A percentile compares a stretch with the other conserved stretches of the same genome.
Conservation (phyloP, 2,797 vertebrate species). For the Pyrocephalus nanus region DNA sequence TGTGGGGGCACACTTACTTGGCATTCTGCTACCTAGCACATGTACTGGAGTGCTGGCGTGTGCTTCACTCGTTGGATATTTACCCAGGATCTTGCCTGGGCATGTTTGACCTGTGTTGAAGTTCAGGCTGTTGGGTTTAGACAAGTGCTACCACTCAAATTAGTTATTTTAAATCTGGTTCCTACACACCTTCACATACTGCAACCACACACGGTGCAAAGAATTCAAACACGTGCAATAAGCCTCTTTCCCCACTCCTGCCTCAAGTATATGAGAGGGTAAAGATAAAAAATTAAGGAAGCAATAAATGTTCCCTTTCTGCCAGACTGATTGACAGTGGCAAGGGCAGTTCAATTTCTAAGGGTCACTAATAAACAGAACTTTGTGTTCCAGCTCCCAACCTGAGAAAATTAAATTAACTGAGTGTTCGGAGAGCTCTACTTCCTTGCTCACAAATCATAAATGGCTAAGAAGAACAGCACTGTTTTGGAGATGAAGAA, state of each 20-base stretch:
- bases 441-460: not conserved
- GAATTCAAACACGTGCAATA: not conserved
- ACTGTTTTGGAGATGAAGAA: not conserved
- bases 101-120: not conserved
- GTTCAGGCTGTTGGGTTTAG: not conserved
- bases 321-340: not conserved
- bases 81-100: not conserved
- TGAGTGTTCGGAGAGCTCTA: not conserved
- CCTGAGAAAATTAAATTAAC: constrained; percentile 14
- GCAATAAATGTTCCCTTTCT: not conserved
- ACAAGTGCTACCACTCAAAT: not conserved
- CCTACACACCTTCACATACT: not conserved
- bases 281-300: not conserved
- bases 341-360: not conserved
- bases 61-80: not conserved
- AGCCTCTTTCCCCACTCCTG: not conserved
- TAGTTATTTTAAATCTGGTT: not conserved
- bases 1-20: not conserved
- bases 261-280: not conserved
- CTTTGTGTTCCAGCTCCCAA: not conserved
- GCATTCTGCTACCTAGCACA: not conserved
- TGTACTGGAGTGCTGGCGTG: not conserved
- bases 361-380: not conserved
- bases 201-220: not conserved
- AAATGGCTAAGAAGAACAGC: not conserved